These are phyloP conservation scores for Regulus satrapa DNA, from an alignment of 2,113 vertebrate genomes.

Conservation along the genomic window DNA sequence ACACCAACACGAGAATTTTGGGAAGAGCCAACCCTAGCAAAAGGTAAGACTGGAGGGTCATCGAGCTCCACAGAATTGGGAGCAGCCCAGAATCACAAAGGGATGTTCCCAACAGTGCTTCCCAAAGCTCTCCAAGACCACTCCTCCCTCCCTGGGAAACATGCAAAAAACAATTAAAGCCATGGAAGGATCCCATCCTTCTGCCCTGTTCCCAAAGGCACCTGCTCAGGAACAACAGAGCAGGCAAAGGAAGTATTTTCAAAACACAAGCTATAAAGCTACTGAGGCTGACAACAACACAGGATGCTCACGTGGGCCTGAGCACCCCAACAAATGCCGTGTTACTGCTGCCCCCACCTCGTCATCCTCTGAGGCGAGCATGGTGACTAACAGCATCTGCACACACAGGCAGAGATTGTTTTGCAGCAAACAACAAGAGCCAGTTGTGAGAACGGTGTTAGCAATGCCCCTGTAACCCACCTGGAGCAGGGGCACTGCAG, in stretches of 20 bases:
- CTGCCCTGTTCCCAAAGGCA: not conserved
- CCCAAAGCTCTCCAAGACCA: accelerated
- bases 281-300: not conserved
- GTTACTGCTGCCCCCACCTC: not conserved
- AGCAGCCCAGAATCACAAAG: not conserved
- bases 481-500: not conserved
- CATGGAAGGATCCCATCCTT: not conserved
- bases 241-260: not conserved
- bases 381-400: not conserved
- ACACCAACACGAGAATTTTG: not conserved
- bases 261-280: not conserved
- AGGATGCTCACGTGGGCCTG: not conserved
- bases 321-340: not conserved
- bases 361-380: not conserved
- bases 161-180: not conserved
- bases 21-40: not conserved
- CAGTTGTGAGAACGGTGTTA: not conserved
- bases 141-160: not conserved
- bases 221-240: not conserved
- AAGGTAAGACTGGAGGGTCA: not conserved
- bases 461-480: not conserved
- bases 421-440: not conserved
- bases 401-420: not conserved
- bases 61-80: not conserved
- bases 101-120: not conserved